Evolutionary conservation across 2,797 vertebrate species (phyloP).

Genomic region (Chiloscyllium punctatum): DNA sequence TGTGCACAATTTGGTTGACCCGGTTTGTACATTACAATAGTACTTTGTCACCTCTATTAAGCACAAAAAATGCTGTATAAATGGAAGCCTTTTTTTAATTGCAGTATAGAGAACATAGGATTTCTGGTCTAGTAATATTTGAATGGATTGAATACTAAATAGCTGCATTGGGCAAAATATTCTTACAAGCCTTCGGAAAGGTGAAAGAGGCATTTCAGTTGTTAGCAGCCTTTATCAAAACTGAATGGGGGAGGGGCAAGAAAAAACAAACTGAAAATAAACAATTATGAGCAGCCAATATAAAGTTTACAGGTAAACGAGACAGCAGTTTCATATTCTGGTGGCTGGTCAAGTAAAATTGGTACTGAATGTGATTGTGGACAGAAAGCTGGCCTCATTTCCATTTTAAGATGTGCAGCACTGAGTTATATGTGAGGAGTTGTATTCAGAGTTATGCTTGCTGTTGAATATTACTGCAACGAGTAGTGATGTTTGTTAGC

Average conservation of each 20-base stretch:
- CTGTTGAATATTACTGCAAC: background rate
- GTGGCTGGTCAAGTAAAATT: background rate
- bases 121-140: background rate
- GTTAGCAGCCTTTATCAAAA: background rate
- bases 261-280: background rate
- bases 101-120: background rate
- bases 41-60: too few species aligned
- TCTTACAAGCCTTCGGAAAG: background rate
- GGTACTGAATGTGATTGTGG: background rate
- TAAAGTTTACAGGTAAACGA: background rate
- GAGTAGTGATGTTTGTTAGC: background rate
- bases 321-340: background rate
- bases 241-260: background rate
- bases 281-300: background rate
- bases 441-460: background rate
- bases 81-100: background rate
- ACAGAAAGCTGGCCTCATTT: background rate
- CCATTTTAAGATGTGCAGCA: background rate
- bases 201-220: background rate
- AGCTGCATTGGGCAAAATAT: background rate
- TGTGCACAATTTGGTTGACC: background rate
- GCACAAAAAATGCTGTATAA: background rate
- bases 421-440: background rate
- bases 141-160: background rate
- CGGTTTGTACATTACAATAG: background rate